Conservation (phyloP, 1,140 invertebrate species). For the Temnothorax nylanderi region DNA sequence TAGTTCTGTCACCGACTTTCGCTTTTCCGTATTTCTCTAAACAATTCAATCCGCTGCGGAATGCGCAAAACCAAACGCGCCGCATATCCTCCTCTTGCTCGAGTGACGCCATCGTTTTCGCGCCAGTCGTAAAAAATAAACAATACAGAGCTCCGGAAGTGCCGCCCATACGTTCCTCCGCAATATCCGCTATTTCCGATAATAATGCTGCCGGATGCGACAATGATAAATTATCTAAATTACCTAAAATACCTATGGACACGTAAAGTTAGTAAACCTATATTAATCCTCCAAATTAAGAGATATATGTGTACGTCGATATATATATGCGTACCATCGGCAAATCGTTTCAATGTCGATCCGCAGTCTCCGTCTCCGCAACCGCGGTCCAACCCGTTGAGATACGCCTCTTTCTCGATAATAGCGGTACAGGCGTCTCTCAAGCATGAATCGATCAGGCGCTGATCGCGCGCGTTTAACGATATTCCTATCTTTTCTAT, state of each 20-base stretch:
- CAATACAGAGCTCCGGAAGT: constrained; percentile 91
- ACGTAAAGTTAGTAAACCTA: neutral
- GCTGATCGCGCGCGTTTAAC: constrained; percentile 79
- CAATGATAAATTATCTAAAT: constrained; percentile 78
- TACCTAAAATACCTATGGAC: constrained; percentile 80
- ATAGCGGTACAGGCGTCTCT: constrained; percentile 85
- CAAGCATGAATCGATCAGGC: constrained; percentile 85
- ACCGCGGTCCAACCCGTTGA: constrained; percentile 91
- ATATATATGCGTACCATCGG: constrained; percentile 83
- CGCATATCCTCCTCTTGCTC: constrained; percentile 62
- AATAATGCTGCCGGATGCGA: constrained; percentile 85
- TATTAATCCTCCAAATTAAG: neutral
- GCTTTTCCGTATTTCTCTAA: constrained; percentile 91
- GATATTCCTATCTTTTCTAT: constrained; percentile 77
- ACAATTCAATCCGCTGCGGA: constrained; percentile 86
- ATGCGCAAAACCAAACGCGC: constrained; percentile 84
- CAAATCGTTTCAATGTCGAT: constrained; percentile 89
- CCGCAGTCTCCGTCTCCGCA: constrained; percentile 95
- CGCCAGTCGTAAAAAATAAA: constrained; percentile 89
- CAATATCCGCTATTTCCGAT: constrained; percentile 86
- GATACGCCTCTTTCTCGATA: constrained; percentile 86
- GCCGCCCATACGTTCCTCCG: constrained; percentile 89
- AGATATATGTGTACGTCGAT: neutral
- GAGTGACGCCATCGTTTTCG: constrained; percentile 79
- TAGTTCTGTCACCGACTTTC: constrained; percentile 91